These are phyloP conservation scores for Trichacis sp. DNA, from an alignment of 2,888 invertebrate species.

Conservation along the genomic window DNA sequence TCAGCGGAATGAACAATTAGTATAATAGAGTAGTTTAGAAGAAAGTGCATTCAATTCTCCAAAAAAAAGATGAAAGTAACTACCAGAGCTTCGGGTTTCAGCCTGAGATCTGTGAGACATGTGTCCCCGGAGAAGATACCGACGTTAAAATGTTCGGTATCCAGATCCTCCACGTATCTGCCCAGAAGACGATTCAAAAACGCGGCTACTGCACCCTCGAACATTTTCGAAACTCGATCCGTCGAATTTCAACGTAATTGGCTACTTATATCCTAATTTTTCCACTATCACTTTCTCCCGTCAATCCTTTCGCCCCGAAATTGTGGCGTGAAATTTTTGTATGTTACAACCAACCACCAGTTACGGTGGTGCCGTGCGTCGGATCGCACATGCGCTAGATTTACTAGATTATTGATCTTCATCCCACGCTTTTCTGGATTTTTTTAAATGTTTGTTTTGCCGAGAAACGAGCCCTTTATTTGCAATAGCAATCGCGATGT, in stretches of 20 bases:
- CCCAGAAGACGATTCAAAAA: slow-evolving; percentile 84
- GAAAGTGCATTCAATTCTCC: not conserved
- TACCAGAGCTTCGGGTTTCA: slow-evolving; percentile 86
- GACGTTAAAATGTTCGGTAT: slow-evolving; percentile 85
- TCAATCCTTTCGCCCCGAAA: not conserved
- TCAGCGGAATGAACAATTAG: not conserved
- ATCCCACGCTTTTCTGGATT: not conserved
- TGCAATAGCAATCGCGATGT: no score
- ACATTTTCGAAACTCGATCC: slow-evolving; percentile 70
- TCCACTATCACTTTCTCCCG: not conserved
- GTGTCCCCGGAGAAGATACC: slow-evolving; percentile 87
- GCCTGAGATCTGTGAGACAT: slow-evolving; percentile 80
- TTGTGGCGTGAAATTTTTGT: not conserved
- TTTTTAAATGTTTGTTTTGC: no score
- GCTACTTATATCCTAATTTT: no score
- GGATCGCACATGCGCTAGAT: slow-evolving; percentile 54
- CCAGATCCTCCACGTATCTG: slow-evolving; percentile 85
- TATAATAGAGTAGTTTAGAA: not conserved
- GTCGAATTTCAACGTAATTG: not conserved
- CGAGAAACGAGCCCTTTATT: no score
- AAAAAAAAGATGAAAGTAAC: slow-evolving; percentile 57
- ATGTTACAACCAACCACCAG: slow-evolving; percentile 20
- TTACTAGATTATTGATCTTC: slow-evolving; percentile 51
- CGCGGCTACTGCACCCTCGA: slow-evolving; percentile 84
- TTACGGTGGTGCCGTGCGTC: slow-evolving; percentile 13